These are phyloP conservation scores for Laticauda laticaudata DNA, from an alignment of 2,113 vertebrate species.

Conservation along the genomic window DNA sequence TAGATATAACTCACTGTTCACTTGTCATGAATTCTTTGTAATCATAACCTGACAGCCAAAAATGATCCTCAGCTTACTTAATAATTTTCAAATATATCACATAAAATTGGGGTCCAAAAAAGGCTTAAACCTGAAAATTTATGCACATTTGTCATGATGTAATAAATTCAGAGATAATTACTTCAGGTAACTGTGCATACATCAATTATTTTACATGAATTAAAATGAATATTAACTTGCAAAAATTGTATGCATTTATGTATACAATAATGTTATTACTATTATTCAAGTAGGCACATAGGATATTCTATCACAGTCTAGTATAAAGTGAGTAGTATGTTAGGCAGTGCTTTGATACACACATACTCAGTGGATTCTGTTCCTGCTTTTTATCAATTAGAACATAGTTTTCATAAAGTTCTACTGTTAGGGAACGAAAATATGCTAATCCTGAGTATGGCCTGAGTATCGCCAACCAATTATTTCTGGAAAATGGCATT, in stretches of 20 bases:
- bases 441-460: background rate
- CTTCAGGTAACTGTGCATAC: background rate
- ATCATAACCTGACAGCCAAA: conserved; percentile 54
- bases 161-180: background rate
- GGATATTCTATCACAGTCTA: conserved; percentile 41
- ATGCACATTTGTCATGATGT: background rate
- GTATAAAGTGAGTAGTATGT: conserved; percentile 61
- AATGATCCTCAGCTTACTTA: conserved; percentile 61
- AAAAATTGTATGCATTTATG: conserved; percentile 20
- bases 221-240: conserved; percentile 54
- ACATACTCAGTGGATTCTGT: conserved; percentile 41
- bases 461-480: conserved; percentile 32
- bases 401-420: conserved; percentile 26
- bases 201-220: conserved; percentile 44
- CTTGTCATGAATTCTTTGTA: conserved; percentile 63
- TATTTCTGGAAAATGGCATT: conserved; percentile 37
- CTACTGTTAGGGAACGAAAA: background rate
- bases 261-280: conserved; percentile 17
- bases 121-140: background rate
- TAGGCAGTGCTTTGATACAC: conserved; percentile 58
- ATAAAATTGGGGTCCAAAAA: conserved; percentile 75
- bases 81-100: conserved; percentile 57
- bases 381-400: conserved; percentile 39
- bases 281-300: conserved; percentile 15
- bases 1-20: conserved; percentile 62